Evolutionary conservation across 2,888 invertebrate species (phyloP), one percentile per base, ranked within the genome.

Genomic region (Pomacea canaliculata): DNA sequence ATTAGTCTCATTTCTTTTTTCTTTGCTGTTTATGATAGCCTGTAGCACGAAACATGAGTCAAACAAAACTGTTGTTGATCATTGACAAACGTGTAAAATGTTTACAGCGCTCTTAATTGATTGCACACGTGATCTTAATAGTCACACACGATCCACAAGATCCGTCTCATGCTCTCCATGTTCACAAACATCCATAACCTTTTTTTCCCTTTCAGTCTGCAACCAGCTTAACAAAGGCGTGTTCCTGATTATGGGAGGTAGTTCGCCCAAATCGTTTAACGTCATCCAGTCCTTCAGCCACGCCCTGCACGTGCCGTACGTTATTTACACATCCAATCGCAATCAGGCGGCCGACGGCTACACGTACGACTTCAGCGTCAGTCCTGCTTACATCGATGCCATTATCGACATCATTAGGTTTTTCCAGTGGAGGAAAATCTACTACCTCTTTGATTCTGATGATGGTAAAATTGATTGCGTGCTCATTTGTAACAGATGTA

Each of bases 301-400:
- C 23, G 85, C 86, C 23, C 83, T 89, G 80, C 82, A 84, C 66
- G 84, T 89, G 78, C 89, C 89, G 8, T 88, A 85, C 76, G 80
- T 89, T 18, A 83, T 88, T 0, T 84, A 85, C 68, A 82, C 84
- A 62, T 77, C 82, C 73, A 84, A 85, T 27, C 80, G 85, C 62
- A 86, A 85, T 81, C 82, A 80, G 48, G 78, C 76, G 1, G 70
- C 78, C 48, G 82, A 83, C 74, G 82, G 81, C 27, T 85, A 84
- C 74, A 78, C 80, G n/a, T 90, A 83, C 78, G 86, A 88, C 74
- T 80, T 90, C 71, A 86, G 86, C 91, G 95, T 99, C 95, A 94
- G 97, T 81, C 98, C 99, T 63, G 96, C 98, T 92, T 97, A 97
- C 92, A 96, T 97, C 91, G 95, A 95, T 88, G 97, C 98, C 78